Evolutionary conservation across 1,140 invertebrate genomes (phyloP).

Genomic region (Drosophila varians): DNA sequence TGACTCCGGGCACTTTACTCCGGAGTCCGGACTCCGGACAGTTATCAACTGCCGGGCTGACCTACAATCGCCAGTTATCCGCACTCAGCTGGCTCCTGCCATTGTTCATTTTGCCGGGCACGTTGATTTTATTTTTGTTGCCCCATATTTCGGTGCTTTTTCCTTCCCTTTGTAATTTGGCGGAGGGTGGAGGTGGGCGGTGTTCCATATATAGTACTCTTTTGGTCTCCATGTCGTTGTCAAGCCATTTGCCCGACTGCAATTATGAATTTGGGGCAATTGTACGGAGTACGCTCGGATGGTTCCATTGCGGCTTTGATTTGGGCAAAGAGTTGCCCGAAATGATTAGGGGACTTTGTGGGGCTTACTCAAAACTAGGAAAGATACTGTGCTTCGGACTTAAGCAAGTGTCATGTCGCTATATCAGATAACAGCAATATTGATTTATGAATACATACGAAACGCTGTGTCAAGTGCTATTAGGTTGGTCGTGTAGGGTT

Average conservation of each 20-base stretch:
- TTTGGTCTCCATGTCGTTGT: slow-evolving; percentile 18
- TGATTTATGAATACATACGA: slow-evolving; percentile 17
- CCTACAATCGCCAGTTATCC: slow-evolving; percentile 34
- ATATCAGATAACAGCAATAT: slow-evolving; percentile 20
- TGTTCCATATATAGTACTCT: slow-evolving; percentile 12
- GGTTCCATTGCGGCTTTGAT: slow-evolving; percentile 39
- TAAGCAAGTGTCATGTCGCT: slow-evolving; percentile 16
- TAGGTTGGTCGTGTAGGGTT: not conserved
- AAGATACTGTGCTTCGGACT: too few species aligned
- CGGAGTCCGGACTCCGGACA: not conserved
- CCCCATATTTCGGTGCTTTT: slow-evolving; percentile 42
- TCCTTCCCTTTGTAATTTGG: not conserved
- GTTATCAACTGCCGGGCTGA: slow-evolving; percentile 46
- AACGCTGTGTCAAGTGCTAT: slow-evolving; percentile 7
- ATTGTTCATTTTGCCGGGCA: slow-evolving; percentile 48
- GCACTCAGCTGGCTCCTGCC: slow-evolving; percentile 28
- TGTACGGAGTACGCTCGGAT: slow-evolving; percentile 51
- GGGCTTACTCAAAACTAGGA: not conserved
- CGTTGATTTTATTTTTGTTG: slow-evolving; percentile 52
- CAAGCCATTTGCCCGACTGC: slow-evolving; percentile 56
- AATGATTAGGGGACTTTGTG: slow-evolving; percentile 12
- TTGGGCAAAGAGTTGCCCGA: slow-evolving; percentile 32
- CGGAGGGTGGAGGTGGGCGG: not conserved
- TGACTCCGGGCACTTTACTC: slow-evolving; percentile 24
- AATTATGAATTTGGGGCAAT: slow-evolving; percentile 77